Conservation (phyloP, 2,888 invertebrate species). For the Diachrysia chrysitis region DNA sequence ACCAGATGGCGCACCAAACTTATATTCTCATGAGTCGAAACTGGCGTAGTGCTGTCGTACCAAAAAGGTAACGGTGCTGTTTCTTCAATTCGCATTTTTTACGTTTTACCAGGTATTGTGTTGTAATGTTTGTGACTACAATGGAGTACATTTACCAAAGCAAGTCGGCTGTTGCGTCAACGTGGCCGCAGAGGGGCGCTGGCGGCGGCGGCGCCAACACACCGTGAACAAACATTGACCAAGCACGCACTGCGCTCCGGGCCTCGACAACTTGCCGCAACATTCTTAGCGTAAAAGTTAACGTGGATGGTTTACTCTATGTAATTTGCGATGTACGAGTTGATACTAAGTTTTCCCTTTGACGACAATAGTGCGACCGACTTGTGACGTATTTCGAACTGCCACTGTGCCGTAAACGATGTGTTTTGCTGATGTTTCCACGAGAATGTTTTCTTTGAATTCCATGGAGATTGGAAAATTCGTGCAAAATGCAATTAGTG, state of each 20-base stretch:
- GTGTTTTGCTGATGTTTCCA: conserved; percentile 74
- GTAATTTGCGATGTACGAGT: conserved; percentile 87
- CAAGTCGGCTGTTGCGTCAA: conserved; percentile 63
- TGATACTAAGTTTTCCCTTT: conserved; percentile 75
- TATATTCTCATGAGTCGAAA: conserved; percentile 30
- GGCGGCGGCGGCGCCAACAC: conserved; percentile 71
- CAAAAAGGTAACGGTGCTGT: conserved; percentile 52
- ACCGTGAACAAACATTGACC: conserved; percentile 85
- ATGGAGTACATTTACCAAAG: conserved; percentile 65
- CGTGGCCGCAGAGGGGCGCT: conserved; percentile 75
- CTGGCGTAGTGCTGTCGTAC: conserved; percentile 31
- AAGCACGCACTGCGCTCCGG: conserved; percentile 81
- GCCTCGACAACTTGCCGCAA: conserved; percentile 84
- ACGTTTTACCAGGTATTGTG: conserved; percentile 61
- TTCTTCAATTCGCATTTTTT: conserved; percentile 58
- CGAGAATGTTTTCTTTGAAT: conserved; percentile 68
- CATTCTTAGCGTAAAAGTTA: conserved; percentile 89
- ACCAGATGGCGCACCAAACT: conserved; percentile 60
- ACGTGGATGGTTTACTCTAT: conserved; percentile 88
- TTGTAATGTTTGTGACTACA: conserved; percentile 64
- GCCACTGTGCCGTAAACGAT: conserved; percentile 72
- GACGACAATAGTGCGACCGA: conserved; percentile 80
- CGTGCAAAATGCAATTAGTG: conserved; percentile 79
- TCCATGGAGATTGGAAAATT: conserved; percentile 73
- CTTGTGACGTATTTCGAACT: conserved; percentile 72